These are phyloP conservation scores for Drosophila leontia DNA, from an alignment of 1,140 invertebrate species.

Conservation along the genomic window DNA sequence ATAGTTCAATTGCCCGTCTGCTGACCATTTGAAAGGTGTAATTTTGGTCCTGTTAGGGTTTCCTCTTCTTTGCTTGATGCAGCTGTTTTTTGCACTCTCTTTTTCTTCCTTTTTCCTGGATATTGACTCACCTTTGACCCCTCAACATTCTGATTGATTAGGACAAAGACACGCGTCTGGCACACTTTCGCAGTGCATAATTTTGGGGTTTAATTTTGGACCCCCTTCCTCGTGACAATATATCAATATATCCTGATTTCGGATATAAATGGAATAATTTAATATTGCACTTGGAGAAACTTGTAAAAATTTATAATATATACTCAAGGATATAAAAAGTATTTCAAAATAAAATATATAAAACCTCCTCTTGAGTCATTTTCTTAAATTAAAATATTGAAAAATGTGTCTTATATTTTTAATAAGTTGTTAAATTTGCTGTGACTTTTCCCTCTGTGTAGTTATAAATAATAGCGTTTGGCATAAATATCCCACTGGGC, in stretches of 20 bases:
- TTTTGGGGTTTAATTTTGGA: constrained; percentile 14
- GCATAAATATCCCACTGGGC: constrained; percentile 70
- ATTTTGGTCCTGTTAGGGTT: constrained; percentile 58
- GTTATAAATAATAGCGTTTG: constrained; percentile 59
- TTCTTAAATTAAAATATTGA: too few relatives aligned
- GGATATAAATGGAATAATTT: neutral
- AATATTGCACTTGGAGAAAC: constrained; percentile 6
- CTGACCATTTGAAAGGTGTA: constrained; percentile 80
- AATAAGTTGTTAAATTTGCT: neutral
- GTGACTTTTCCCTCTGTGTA: constrained; percentile 22
- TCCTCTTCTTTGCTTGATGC: constrained; percentile 7
- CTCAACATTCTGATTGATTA: constrained; percentile 15
- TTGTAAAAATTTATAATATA: too few relatives aligned
- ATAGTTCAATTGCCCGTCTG: constrained; percentile 56
- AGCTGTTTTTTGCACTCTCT: constrained; percentile 26
- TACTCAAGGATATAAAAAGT: too few relatives aligned
- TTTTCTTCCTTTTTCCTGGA: constrained; percentile 1
- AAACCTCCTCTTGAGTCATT: too few relatives aligned
- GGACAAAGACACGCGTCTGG: constrained; percentile 46
- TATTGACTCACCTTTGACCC: constrained; percentile 38
- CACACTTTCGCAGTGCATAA: constrained; percentile 41
- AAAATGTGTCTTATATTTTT: neutral
- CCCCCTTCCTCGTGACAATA: neutral
- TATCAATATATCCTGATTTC: constrained; percentile 1
- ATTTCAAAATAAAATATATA: too few relatives aligned